Evolutionary conservation across 2,113 vertebrate species (phyloP).

Genomic region (Pardalotus punctatus): DNA sequence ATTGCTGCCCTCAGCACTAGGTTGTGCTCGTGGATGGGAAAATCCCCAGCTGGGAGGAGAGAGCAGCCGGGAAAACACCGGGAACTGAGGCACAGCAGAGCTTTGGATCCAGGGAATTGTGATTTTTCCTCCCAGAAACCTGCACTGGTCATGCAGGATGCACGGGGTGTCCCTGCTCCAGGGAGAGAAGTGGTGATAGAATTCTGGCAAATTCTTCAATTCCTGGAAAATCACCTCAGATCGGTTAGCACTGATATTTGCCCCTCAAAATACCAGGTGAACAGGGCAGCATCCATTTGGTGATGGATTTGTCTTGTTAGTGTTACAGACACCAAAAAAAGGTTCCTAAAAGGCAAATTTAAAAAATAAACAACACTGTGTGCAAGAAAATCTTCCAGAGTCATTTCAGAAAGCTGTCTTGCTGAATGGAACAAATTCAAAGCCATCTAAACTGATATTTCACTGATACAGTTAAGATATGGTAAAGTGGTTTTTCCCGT

Average conservation of each 20-base stretch:
- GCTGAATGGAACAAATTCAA: background rate
- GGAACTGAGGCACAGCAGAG: background rate
- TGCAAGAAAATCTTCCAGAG: background rate
- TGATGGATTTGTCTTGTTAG: background rate
- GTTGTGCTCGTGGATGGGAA: background rate
- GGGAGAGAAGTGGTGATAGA: background rate
- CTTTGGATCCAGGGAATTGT: background rate
- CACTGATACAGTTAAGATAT: background rate
- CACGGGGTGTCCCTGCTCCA: background rate
- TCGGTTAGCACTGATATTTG: background rate
- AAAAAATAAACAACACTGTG: fast-evolving
- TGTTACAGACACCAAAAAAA: background rate
- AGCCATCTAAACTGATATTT: background rate
- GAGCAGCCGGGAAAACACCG: background rate
- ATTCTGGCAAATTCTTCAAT: background rate
- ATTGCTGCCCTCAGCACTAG: background rate
- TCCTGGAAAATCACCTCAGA: background rate
- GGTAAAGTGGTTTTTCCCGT: background rate
- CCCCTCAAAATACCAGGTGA: background rate
- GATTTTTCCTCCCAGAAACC: background rate
- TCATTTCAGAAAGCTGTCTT: background rate
- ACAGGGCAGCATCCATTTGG: background rate
- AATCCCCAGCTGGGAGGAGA: background rate
- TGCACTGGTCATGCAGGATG: background rate
- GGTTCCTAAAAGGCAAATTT: background rate